Percentiles rank a stretch among this genome's conserved stretches.
Evolutionary conservation across 1,140 invertebrate genomes (phyloP).

Genomic region (Spodoptera litura): DNA sequence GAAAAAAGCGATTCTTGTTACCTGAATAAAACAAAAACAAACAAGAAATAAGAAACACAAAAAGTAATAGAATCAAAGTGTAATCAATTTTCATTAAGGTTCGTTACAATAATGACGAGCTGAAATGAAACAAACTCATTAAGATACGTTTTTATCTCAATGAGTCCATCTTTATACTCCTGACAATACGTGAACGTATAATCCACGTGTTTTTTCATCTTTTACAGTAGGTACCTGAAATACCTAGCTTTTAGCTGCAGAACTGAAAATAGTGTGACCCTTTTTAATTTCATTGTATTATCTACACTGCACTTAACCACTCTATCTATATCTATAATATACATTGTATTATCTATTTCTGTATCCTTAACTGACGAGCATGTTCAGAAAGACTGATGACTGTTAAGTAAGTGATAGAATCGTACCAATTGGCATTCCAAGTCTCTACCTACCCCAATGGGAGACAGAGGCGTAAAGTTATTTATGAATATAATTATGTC

Average conservation of each 20-base stretch:
- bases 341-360: too few species aligned
- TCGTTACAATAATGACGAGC: slow-evolving; percentile 19
- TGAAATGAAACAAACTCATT: slow-evolving; percentile 12
- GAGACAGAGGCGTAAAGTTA: too few species aligned
- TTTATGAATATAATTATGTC: too few species aligned
- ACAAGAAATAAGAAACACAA: background rate
- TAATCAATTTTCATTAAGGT: slow-evolving; percentile 30
- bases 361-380: too few species aligned
- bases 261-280: too few species aligned
- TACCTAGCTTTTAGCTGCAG: background rate
- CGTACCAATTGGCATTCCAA: too few species aligned
- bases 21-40: background rate
- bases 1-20: background rate
- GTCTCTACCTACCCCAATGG: too few species aligned
- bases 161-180: background rate
- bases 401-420: too few species aligned
- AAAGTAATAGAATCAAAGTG: slow-evolving; percentile 29
- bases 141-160: slow-evolving; percentile 10
- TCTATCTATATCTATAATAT: too few species aligned
- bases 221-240: background rate
- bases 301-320: too few species aligned
- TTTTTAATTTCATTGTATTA: too few species aligned
- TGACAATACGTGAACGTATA: background rate
- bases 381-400: too few species aligned
- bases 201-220: background rate